phyloP scores from a whole-genome alignment of 2,888 invertebrate genomes.

The Lampropteryx suffumata region DNA sequence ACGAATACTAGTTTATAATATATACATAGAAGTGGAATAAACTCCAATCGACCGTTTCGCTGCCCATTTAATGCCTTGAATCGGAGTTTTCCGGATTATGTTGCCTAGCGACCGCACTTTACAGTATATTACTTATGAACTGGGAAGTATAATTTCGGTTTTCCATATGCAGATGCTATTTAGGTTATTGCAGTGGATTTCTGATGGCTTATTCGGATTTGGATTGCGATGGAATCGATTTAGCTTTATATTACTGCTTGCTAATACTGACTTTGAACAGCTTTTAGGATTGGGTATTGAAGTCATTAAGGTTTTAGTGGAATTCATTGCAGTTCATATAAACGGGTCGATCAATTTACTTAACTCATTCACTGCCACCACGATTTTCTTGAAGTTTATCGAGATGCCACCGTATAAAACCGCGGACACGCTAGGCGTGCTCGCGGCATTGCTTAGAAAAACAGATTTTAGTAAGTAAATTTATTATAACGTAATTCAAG shows the following conservation, averaged over 20 bases:
- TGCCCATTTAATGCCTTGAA: conserved; percentile 12
- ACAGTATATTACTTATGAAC: conserved; percentile 13
- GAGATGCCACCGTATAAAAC: too few relatives aligned
- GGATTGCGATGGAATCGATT: conserved; percentile 7
- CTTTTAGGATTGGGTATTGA: background rate
- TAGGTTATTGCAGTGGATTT: conserved; percentile 11
- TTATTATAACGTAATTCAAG: too few relatives aligned
- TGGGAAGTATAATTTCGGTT: conserved; percentile 13
- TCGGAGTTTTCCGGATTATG: conserved; percentile 16
- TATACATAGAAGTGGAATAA: background rate
- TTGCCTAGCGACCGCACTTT: conserved; percentile 14
- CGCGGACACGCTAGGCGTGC: too few relatives aligned
- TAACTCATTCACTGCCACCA: too few relatives aligned
- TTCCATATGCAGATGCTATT: conserved; percentile 20
- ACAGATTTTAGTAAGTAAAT: too few relatives aligned
- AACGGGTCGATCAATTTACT: background rate
- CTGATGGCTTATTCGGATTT: conserved; percentile 7
- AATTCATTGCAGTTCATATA: background rate
- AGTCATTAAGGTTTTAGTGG: background rate
- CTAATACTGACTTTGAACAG: background rate
- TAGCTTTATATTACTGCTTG: background rate
- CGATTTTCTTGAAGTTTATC: background rate
- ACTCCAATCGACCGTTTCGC: conserved; percentile 7
- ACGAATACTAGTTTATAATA: background rate
- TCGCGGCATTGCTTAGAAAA: too few relatives aligned